These are phyloP conservation scores for Callosobruchus maculatus DNA, from an alignment of 2,888 invertebrate genomes.

Conservation along the genomic window DNA sequence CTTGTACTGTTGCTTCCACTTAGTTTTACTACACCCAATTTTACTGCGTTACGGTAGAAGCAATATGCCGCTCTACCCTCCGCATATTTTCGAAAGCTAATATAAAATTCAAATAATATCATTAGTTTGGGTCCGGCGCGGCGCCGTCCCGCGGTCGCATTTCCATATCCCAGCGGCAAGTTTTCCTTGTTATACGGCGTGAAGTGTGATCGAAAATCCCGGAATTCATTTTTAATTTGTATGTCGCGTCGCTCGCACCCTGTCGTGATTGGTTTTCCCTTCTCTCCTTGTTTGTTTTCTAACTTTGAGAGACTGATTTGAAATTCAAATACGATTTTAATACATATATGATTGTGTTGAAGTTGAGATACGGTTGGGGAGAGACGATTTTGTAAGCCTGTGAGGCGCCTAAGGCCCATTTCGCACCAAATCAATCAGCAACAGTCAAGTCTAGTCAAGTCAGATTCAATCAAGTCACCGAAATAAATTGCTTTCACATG, in stretches of 20 bases:
- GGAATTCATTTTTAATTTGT: constrained; percentile 7
- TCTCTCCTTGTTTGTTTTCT: neutral
- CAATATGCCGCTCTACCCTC: neutral
- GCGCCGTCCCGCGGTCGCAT: constrained; percentile 8
- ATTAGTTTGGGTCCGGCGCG: constrained; percentile 20
- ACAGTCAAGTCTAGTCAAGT: too few relatives aligned
- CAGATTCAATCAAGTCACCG: too few relatives aligned
- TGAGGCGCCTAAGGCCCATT: too few relatives aligned
- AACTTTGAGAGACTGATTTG: neutral
- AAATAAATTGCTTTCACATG: too few relatives aligned
- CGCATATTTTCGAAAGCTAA: constrained; percentile 15
- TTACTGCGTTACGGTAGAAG: neutral
- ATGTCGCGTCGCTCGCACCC: constrained; percentile 29
- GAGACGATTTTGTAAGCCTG: neutral
- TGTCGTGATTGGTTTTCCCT: constrained; percentile 12
- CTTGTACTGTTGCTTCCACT: neutral
- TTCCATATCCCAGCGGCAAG: constrained; percentile 27
- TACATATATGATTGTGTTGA: neutral
- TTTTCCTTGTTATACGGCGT: constrained; percentile 28
- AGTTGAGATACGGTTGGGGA: neutral
- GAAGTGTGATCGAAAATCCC: constrained; percentile 20
- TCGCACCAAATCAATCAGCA: too few relatives aligned
- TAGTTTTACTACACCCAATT: neutral
- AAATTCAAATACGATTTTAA: neutral
- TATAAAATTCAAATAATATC: constrained; percentile 33